A percentile compares a stretch with the other conserved stretches of the same genome.
Evolutionary conservation across 2,888 invertebrate species (phyloP).

Genomic region (Malthinus flaveolus): DNA sequence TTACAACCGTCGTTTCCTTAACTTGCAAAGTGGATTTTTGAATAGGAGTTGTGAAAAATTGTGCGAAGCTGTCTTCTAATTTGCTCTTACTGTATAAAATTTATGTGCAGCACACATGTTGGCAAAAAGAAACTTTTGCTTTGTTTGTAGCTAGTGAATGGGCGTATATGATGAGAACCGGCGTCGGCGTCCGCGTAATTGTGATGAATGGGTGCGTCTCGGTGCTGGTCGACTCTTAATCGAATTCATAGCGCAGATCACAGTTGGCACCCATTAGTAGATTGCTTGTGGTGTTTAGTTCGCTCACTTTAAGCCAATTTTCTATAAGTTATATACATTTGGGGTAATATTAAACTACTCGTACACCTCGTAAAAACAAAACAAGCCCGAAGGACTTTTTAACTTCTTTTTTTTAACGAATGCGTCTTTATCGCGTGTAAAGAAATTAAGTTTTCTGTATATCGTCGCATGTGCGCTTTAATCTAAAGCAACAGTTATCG

Average conservation of each 20-base stretch:
- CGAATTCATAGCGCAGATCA: conserved; percentile 42
- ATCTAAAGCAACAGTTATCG: too few relatives aligned
- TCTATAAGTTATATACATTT: background rate
- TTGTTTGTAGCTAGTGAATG: conserved; percentile 24
- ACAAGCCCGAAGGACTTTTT: conserved; percentile 41
- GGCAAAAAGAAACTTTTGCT: conserved; percentile 14
- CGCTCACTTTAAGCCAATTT: conserved; percentile 8
- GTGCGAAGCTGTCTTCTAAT: conserved; percentile 6
- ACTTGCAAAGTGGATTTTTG: conserved; percentile 12
- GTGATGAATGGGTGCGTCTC: conserved; percentile 41
- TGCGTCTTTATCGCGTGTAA: conserved; percentile 38
- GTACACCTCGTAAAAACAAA: conserved; percentile 33
- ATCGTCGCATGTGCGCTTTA: conserved; percentile 15
- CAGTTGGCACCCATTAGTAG: conserved; percentile 43
- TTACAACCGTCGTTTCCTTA: conserved; percentile 7
- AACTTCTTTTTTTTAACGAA: conserved; percentile 42
- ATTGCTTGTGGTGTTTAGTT: conserved; percentile 35
- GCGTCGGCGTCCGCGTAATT: conserved; percentile 32
- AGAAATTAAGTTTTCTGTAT: conserved; percentile 36
- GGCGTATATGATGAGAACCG: conserved; percentile 30
- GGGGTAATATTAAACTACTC: background rate
- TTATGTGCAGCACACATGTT: conserved; percentile 24
- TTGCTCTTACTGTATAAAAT: conserved; percentile 18
- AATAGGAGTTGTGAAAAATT: conserved; percentile 4
- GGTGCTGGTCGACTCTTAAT: conserved; percentile 40